Evolutionary conservation across 2,113 vertebrate species (phyloP).

Genomic region (Nymphicus hollandicus): DNA sequence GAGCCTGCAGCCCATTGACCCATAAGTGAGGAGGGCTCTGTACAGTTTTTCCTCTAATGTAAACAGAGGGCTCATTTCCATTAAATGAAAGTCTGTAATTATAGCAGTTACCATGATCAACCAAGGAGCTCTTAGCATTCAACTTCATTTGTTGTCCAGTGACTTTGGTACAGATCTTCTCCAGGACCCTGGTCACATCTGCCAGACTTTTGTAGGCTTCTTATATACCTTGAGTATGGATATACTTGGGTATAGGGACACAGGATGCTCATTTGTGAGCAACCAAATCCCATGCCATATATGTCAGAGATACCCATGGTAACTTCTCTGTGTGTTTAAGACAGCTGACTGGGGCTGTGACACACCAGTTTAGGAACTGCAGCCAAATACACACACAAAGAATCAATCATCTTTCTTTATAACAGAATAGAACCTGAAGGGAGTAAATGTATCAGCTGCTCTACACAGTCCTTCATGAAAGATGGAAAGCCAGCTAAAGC

Average conservation of each 20-base stretch:
- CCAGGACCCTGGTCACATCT: not conserved
- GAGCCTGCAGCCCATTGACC: not conserved
- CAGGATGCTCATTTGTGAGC: not conserved
- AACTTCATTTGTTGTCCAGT: not conserved
- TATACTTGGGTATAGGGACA: not conserved
- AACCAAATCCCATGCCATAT: not conserved
- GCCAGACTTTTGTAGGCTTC: not conserved
- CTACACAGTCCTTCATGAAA: not conserved
- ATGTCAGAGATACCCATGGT: not conserved
- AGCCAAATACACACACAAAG: not conserved
- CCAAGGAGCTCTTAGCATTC: not conserved
- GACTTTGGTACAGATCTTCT: not conserved
- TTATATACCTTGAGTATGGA: not conserved
- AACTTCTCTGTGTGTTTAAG: not conserved
- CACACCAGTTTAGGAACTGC: not conserved
- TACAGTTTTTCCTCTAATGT: not conserved
- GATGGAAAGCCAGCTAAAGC: not conserved
- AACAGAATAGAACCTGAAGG: not conserved
- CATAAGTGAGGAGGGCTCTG: not conserved
- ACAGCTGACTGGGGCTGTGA: not conserved
- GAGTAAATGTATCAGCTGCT: not conserved
- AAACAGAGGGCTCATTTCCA: not conserved
- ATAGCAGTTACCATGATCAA: not conserved
- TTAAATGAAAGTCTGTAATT: not conserved
- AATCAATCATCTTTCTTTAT: not conserved